Base-by-base conservation (phyloP, 2,113 vertebrate species). In the Bufo bufo region DNA sequence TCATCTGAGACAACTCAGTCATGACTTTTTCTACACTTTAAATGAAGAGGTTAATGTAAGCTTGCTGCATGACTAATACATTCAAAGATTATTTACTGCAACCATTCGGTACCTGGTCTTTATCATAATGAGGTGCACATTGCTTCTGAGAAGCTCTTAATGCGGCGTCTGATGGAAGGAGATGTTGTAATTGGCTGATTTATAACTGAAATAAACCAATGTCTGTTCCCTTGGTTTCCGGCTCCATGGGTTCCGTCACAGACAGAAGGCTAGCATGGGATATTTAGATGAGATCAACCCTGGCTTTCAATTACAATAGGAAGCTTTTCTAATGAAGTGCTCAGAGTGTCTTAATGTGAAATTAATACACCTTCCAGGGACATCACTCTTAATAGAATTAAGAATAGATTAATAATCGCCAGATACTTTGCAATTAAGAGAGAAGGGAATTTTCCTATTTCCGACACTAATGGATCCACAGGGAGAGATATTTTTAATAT, bases 351-450 rank as follows among this genome's bases (percentile, higher is more conserved):
- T 84, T 88, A 88, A 88, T 88, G 87, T 66, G 87, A 88, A 88
- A 88, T 88, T 83, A 88, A 88, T 88, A 84, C 87, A 88, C 87
- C 80, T 88, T 88, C 87, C 71, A 88, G 87, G 80, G 45, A 58
- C 71, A 88, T 88, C 87, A 23, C 58, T 88, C 87, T 88, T 88
- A 88, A 88, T 88, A 88, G 87, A 88, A 88, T 88, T 88, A 88
- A 88, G 82, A 88, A 88, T 61, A 88, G 87, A 88, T 88, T 88
- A 88, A 88, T 88, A 88, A 88, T 83, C 80, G 80, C 69, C 45
- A 77, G 86, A 88, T 83, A 83, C 66, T 65, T 66, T 77, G 80
- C 87, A 88, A 84, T 88, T 84, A 84, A 82, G 61, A 61, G 56
- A 77, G 80, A 83, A 63, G 87, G 47, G 87, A 88, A 77, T 88